Conservation (phyloP, 2,113 vertebrate species). For the Festucalex cinctus region DNA sequence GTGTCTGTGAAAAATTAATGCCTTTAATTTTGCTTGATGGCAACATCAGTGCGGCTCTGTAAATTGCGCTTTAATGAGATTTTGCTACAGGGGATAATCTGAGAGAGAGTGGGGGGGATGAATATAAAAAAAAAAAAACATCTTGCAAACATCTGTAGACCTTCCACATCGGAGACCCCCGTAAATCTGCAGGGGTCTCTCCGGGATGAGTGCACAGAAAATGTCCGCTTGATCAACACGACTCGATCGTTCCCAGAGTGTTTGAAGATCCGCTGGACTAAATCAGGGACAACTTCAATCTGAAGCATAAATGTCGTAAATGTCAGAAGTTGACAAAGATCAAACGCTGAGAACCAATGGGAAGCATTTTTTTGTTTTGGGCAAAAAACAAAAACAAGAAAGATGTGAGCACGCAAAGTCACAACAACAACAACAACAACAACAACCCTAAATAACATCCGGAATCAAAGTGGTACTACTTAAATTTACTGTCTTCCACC, state of each 20-base stretch:
- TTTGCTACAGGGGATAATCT: slow-evolving; percentile 99
- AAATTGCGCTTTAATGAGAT: slow-evolving; percentile 99
- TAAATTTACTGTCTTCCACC: not conserved
- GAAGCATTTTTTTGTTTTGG: not conserved
- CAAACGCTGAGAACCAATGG: not conserved
- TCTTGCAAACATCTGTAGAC: slow-evolving; percentile 99
- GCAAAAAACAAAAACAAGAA: not conserved
- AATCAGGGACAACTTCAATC: not conserved
- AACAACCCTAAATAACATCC: not conserved
- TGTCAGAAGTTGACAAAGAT: not conserved
- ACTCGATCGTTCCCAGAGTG: slow-evolving; percentile 50
- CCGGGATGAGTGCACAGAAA: slow-evolving; percentile 66
- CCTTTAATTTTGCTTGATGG: slow-evolving; percentile 99
- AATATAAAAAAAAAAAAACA: slow-evolving; percentile 81
- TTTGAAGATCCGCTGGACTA: slow-evolving; percentile 28
- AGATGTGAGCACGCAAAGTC: not conserved
- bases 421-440: not conserved
- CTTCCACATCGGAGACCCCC: slow-evolving; percentile 88
- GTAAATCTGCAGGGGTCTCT: slow-evolving; percentile 56
- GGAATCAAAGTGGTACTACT: not conserved
- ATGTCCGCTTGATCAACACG: slow-evolving; percentile 64
- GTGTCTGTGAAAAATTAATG: slow-evolving; percentile 99
- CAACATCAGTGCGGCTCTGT: slow-evolving; percentile 99
- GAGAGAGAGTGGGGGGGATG: slow-evolving; percentile 81
- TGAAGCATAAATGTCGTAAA: not conserved